Base-by-base conservation (phyloP, 2,797 vertebrate species). In the Psittacula derbiana region DNA sequence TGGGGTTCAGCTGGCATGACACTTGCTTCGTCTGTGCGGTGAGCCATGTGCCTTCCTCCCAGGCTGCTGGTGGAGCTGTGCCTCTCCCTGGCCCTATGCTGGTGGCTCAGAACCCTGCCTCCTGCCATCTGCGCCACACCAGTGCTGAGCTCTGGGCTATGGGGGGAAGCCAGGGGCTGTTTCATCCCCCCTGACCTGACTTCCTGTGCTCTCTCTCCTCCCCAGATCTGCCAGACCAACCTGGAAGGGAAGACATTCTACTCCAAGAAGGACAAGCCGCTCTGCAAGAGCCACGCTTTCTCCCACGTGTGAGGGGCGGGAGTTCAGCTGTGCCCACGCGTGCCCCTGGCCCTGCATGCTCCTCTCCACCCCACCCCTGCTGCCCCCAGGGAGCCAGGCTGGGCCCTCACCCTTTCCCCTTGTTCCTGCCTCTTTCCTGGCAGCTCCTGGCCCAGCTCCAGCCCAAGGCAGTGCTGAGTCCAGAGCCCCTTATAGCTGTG, bases 211-310 rank as follows among this genome's bases (percentile, higher is more conserved):
- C 10, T 85, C 92, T 97, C 3, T 98, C 70, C 84, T 97, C 89
- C 71, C 47, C 97, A 99, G 99, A 99, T 99, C 97, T 99, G 99
- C 98, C 99, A 99, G 96, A 98, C 99, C 97, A 99, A 99, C 98
- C 98, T 99, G 98, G 99, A 99, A 98, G 99, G 99, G 96, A 99
- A 99, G 98, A 99, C 99, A 0, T 99, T 99, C 98, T 99, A 99
- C 97, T 99, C 99, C 86, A 99, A 99, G 98, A 99, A 99, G 97
- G 99, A 99, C 98, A 99, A 99, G 97, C 99, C 99, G 10, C 98
- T 99, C 94, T 99, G 99, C 98, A 99, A 99, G 98, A 99, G 99
- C 98, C 99, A 99, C 0, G 99, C 99, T 95, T 99, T 99, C 92
- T 98, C 99, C 95, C 98, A 99, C 0, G 99, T 99, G 96, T 99